phyloP scores from a whole-genome alignment of 1,140 invertebrate genomes.

The Pseudomyrmex concolor region DNA sequence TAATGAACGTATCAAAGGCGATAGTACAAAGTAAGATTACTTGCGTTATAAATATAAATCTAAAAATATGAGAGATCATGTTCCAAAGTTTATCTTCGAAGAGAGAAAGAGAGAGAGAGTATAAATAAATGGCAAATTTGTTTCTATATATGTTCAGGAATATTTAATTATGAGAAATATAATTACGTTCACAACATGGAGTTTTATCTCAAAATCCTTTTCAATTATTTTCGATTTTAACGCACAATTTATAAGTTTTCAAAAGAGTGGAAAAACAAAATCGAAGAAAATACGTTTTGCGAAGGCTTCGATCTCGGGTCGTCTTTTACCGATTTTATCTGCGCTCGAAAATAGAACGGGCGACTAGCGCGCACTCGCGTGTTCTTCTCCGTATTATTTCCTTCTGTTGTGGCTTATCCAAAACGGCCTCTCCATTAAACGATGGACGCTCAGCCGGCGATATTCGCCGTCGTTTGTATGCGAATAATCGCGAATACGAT shows the following conservation, averaged over 20 bases:
- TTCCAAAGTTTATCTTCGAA: too few relatives aligned
- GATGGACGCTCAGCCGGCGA: slow-evolving; percentile 21
- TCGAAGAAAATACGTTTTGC: background rate
- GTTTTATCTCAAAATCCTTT: too few relatives aligned
- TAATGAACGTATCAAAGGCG: background rate
- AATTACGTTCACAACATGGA: too few relatives aligned
- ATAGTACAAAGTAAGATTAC: background rate
- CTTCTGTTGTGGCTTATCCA: slow-evolving; percentile 52
- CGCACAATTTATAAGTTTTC: background rate
- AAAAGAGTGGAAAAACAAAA: background rate
- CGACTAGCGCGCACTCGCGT: background rate
- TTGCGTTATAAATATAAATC: background rate
- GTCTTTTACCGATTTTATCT: slow-evolving; percentile 26
- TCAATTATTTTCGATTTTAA: background rate
- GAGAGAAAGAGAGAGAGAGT: too few relatives aligned
- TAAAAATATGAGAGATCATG: too few relatives aligned
- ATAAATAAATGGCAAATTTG: too few relatives aligned
- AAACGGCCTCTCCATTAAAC: slow-evolving; percentile 54
- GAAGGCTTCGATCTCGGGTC: background rate
- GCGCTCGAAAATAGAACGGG: slow-evolving; percentile 26
- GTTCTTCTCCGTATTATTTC: slow-evolving; percentile 22
- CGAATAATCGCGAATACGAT: slow-evolving; percentile 37
- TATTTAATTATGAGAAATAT: too few relatives aligned
- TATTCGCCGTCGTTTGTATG: slow-evolving; percentile 57
- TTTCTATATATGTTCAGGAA: too few relatives aligned